A percentile compares a stretch with the other conserved stretches of the same genome.
These are phyloP conservation scores for Gnathonemus echidnorhynchus DNA, from an alignment of 2,113 vertebrate genomes.

Conservation along the genomic window DNA sequence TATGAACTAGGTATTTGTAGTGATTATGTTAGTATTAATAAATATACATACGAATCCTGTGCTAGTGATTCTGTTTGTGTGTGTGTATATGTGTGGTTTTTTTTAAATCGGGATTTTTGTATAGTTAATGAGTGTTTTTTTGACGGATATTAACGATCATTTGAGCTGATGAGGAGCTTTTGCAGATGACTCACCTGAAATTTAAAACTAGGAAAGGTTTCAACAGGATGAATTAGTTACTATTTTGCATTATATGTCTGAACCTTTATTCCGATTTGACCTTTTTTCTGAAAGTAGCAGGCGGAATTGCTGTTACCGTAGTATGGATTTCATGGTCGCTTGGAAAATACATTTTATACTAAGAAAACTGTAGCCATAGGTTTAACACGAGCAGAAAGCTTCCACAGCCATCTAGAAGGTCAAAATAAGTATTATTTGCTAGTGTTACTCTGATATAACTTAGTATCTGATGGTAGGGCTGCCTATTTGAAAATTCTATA, in stretches of 20 bases:
- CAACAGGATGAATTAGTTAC: not conserved
- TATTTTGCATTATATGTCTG: not conserved
- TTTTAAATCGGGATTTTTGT: not conserved
- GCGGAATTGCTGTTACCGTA: not conserved
- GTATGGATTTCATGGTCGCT: not conserved
- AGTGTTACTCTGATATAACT: too few species aligned
- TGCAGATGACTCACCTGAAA: not conserved
- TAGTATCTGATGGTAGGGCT: too few species aligned
- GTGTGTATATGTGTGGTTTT: fast-evolving
- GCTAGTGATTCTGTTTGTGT: not conserved
- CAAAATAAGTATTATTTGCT: not conserved
- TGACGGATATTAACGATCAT: not conserved
- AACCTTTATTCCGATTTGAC: not conserved
- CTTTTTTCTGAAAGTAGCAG: not conserved
- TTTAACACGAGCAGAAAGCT: not conserved
- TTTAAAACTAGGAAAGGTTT: not conserved
- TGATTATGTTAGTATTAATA: not conserved
- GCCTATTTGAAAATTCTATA: too few species aligned
- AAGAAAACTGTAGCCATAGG: not conserved
- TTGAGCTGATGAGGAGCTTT: not conserved
- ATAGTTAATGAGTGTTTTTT: not conserved
- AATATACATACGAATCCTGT: not conserved
- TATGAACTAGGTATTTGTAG: not conserved
- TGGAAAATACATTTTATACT: not conserved
- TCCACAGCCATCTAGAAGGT: not conserved